Conservation (phyloP, 1,140 invertebrate species). For the Pararge aegeria region DNA sequence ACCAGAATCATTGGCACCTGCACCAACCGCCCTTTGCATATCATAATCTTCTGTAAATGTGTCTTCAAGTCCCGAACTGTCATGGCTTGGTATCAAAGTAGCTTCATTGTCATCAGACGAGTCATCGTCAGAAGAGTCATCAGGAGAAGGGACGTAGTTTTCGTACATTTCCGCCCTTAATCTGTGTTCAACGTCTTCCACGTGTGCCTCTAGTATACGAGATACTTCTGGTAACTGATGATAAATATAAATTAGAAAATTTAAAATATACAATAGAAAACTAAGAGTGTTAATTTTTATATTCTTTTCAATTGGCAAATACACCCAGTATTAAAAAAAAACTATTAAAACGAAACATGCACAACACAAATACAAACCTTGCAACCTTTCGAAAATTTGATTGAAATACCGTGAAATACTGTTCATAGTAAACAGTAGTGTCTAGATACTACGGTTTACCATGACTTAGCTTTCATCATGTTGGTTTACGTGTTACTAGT, state of each 20-base stretch:
- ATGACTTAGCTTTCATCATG: too few species aligned
- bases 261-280: not conserved
- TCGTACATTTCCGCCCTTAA: constrained; percentile 40
- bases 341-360: too few species aligned
- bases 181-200: constrained; percentile 46
- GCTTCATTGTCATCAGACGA: constrained; percentile 48
- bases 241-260: constrained; percentile 5
- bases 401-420: too few species aligned
- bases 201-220: constrained; percentile 51
- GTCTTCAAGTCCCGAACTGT: constrained; percentile 47
- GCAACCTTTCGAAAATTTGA: too few species aligned
- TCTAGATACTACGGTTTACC: too few species aligned
- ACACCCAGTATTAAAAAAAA: too few species aligned
- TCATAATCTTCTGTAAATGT: constrained; percentile 50
- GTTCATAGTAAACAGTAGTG: too few species aligned
- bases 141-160: constrained; percentile 37
- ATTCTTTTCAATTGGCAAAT: too few species aligned
- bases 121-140: constrained; percentile 47
- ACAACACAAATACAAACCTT: too few species aligned
- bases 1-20: constrained; percentile 34
- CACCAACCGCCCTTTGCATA: constrained; percentile 8
- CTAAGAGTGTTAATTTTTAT: too few species aligned
- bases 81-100: constrained; percentile 47
- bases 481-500: too few species aligned
- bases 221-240: constrained; percentile 61